phyloP scores from a whole-genome alignment of 2,113 vertebrate genomes.

The Thalassoma bifasciatum region DNA sequence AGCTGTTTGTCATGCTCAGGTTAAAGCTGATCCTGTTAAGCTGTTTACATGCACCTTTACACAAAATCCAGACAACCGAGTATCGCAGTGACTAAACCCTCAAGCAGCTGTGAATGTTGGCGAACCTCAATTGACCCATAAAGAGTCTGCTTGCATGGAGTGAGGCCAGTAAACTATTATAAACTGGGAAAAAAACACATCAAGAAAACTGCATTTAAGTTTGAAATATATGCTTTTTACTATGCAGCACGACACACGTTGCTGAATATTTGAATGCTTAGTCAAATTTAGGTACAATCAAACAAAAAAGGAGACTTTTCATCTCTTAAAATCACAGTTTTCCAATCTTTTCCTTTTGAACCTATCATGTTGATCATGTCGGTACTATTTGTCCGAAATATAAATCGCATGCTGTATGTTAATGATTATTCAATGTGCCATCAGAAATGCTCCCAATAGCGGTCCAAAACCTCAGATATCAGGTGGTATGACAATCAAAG shows the following conservation, averaged over 20 bases:
- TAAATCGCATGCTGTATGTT: slow-evolving; percentile 1
- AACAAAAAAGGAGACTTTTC: too few species aligned
- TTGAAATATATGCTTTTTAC: too few species aligned
- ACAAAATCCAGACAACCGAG: slow-evolving; percentile 34
- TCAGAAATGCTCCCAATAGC: neutral
- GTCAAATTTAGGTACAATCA: too few species aligned
- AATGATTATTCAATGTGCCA: neutral
- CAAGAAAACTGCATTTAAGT: too few species aligned
- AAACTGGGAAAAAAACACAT: too few species aligned
- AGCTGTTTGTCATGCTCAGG: slow-evolving; percentile 52
- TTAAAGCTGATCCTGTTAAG: slow-evolving; percentile 60
- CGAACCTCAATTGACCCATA: slow-evolving; percentile 7
- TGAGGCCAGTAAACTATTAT: neutral
- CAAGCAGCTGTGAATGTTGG: slow-evolving; percentile 36
- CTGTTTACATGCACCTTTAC: slow-evolving; percentile 53
- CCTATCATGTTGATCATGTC: neutral
- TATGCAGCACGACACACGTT: too few species aligned
- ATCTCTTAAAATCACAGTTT: too few species aligned
- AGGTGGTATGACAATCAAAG: slow-evolving; percentile 31
- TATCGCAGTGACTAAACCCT: slow-evolving; percentile 21
- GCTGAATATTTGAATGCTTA: too few species aligned
- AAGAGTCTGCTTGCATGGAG: neutral
- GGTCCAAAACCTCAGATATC: slow-evolving; percentile 22
- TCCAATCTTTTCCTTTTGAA: too few species aligned
- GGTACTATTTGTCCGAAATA: neutral